Evolutionary conservation across 2,888 invertebrate species (phyloP), one percentile per base, ranked within the genome.

Genomic region (Galerucella pusilla): DNA sequence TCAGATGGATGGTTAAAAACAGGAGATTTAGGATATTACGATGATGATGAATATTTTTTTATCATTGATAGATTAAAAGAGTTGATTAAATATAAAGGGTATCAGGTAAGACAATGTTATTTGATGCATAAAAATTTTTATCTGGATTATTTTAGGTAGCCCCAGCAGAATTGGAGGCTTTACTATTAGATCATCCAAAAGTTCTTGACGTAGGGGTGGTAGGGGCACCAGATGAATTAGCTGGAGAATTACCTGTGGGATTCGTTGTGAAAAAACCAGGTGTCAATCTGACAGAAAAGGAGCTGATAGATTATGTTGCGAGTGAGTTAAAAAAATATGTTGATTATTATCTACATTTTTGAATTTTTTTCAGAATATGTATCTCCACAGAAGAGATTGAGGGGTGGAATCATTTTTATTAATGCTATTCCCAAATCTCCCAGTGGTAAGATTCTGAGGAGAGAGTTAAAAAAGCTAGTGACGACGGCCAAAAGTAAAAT

Each of bases 11-110:
- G 92, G 91, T 86, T 94, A 14, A 91, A 92, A 79, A 92, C 93
- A 46, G 96, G 96, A 0, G 97, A 97, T 85, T 88, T 97, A 79
- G 96, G 94, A 1, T 95, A 94, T 85, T 94, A 92, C 81, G 95
- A 96, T 84, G 86, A 91, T 0, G 92, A 96, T 16, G 93, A 92
- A 0, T 92, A 90, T 86, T 94, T 96, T 86, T 96, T 91, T 83
- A 92, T 97, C 78, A 94, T 96, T 0, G 97, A 96, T 86, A 89
- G 97, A 76, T 88, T 96, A 25, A 97, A 97, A 85, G 96, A 97
- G 85, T 91, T 97, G 45, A 97, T 97, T 83, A 20, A 20, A 20
- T 20, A 20, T 20, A 20, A 20, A 20, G 20, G 20, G 20, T 20
- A 20, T 20, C 20, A 20, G 20, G 20, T 20, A 20, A 20, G 20